Percentiles rank a stretch among this genome's conserved stretches.
Conservation (phyloP, 2,888 invertebrate genomes). For the Ceramica pisi region DNA sequence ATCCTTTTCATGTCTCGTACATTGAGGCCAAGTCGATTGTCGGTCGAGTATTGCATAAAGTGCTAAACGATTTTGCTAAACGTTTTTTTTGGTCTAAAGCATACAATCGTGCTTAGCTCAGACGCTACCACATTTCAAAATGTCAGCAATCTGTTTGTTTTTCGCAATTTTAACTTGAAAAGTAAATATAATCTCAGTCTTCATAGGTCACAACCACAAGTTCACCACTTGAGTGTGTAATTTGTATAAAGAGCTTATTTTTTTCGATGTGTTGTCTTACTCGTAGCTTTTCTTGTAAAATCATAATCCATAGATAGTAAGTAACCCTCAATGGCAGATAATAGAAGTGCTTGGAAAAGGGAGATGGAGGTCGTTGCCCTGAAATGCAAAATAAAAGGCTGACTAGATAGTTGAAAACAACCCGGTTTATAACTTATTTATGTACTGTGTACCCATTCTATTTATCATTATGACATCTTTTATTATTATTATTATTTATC, state of each 20-base stretch:
- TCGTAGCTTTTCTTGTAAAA: background rate
- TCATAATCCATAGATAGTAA: background rate
- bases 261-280: background rate
- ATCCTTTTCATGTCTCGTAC: constrained; percentile 1
- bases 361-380: too few species aligned
- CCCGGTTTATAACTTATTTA: too few species aligned
- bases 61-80: constrained; percentile 55
- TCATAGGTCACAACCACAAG: constrained; percentile 24
- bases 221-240: background rate
- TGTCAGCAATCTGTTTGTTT: constrained; percentile 49
- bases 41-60: constrained; percentile 37
- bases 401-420: too few species aligned
- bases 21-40: constrained; percentile 14
- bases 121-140: constrained; percentile 53
- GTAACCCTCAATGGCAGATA: too few species aligned
- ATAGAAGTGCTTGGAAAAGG: too few species aligned
- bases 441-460: too few species aligned
- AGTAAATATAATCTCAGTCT: constrained; percentile 17
- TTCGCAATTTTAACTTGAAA: constrained; percentile 33
- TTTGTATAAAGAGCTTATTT: background rate
- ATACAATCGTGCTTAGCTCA: constrained; percentile 33
- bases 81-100: constrained; percentile 31
- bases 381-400: too few species aligned
- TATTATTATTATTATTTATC: too few species aligned
- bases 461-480: too few species aligned